phyloP scores from a whole-genome alignment of 92 coral and sea anemone species.

The Actinostola sp. region DNA sequence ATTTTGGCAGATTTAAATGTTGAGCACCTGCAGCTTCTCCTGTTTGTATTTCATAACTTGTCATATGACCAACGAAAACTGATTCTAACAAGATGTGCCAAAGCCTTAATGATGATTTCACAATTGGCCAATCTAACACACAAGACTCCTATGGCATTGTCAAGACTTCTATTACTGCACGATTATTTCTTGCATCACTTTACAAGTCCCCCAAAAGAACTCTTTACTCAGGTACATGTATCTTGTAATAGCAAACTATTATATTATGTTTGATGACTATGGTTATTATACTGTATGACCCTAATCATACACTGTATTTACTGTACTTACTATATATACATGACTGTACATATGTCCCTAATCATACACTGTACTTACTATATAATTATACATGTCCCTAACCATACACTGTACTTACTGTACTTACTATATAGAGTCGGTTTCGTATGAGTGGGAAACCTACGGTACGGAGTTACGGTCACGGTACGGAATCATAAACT shows the following conservation, averaged over 20 bases:
- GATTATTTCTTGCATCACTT: constrained; percentile 93
- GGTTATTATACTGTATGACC: no score
- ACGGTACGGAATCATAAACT: no score
- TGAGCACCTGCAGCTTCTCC: constrained; percentile 90
- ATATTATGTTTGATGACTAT: no score
- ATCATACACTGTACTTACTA: no score
- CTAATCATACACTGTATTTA: no score
- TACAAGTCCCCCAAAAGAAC: constrained; percentile 82
- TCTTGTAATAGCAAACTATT: no score
- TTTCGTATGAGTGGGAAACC: no score
- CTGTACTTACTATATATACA: no score
- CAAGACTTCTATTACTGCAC: constrained; percentile 67
- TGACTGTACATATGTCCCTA: no score
- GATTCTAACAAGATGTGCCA: constrained; percentile 60
- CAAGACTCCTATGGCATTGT: constrained; percentile 59
- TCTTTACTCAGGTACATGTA: constrained; percentile 74
- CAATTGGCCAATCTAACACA: constrained; percentile 44
- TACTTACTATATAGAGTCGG: no score
- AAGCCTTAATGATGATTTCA: constrained; percentile 64
- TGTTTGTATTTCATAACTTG: constrained; percentile 91
- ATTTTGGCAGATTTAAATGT: constrained; percentile 80
- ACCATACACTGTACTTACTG: not conserved
- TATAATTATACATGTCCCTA: no score
- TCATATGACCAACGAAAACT: constrained; percentile 69
- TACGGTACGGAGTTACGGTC: no score